A percentile compares a stretch with the other conserved stretches of the same genome.
Evolutionary conservation across 1,140 invertebrate species (phyloP).

Genomic region (Drosophila murphyi): DNA sequence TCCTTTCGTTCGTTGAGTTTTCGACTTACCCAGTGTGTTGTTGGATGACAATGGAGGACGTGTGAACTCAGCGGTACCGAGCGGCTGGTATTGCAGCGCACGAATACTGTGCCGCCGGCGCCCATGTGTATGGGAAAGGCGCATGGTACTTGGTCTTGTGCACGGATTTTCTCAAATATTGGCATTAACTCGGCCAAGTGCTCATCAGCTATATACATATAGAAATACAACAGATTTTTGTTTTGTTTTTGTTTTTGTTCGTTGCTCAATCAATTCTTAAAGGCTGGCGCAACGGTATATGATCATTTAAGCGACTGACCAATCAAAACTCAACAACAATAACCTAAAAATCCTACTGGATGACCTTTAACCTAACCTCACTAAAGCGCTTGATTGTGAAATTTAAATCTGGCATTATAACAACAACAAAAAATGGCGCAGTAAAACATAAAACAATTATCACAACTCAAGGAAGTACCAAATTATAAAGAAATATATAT

Average conservation of each 20-base stretch:
- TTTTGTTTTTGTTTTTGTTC: slow-evolving; percentile 39
- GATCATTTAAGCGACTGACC: slow-evolving; percentile 67
- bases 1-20: slow-evolving; percentile 13
- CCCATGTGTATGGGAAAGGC: slow-evolving; percentile 94
- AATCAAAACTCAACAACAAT: slow-evolving; percentile 43
- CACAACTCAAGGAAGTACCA: slow-evolving; percentile 3
- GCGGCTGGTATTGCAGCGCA: slow-evolving; percentile 83
- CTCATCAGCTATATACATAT: slow-evolving; percentile 90
- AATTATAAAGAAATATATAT: slow-evolving; percentile 23
- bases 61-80: slow-evolving; percentile 84
- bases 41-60: slow-evolving; percentile 86
- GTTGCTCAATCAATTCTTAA: slow-evolving; percentile 37
- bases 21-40: slow-evolving; percentile 88
- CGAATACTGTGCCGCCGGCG: slow-evolving; percentile 85
- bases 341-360: slow-evolving; percentile 24
- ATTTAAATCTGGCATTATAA: slow-evolving; percentile 24
- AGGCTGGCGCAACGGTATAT: slow-evolving; percentile 71
- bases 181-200: slow-evolving; percentile 96
- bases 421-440: slow-evolving; percentile 18
- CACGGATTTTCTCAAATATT: slow-evolving; percentile 95
- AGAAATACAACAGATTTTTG: slow-evolving; percentile 44
- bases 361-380: slow-evolving; percentile 43
- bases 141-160: slow-evolving; percentile 93
- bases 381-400: slow-evolving; percentile 25
- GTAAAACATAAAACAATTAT: slow-evolving; percentile 18